Percentiles rank a stretch among this genome's conserved stretches.
Evolutionary conservation across 2,113 vertebrate species (phyloP).

Genomic region (Otocyon megalotis): DNA sequence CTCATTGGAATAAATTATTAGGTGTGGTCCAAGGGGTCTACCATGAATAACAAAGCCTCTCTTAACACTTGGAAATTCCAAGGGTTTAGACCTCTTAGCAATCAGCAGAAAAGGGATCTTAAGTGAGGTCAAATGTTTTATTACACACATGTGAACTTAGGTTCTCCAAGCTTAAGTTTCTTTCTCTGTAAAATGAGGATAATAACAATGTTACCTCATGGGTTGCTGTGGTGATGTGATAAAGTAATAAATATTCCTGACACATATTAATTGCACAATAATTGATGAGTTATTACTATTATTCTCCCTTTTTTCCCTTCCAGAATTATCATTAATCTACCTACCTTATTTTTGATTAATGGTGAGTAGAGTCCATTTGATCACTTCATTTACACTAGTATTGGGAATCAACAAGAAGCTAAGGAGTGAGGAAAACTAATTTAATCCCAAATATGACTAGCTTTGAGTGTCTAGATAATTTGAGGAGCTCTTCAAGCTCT

Average conservation of each 20-base stretch:
- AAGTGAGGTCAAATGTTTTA: background rate
- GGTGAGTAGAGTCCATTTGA: background rate
- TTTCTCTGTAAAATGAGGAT: background rate
- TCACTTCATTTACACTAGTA: background rate
- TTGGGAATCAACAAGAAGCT: background rate
- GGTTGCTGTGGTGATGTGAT: background rate
- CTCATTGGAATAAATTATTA: background rate
- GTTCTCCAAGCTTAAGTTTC: background rate
- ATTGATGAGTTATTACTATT: background rate
- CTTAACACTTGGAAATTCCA: background rate
- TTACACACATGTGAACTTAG: background rate
- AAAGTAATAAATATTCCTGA: background rate
- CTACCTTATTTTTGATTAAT: background rate
- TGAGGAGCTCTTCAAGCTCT: background rate
- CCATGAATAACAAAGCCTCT: background rate
- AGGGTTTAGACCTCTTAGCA: background rate
- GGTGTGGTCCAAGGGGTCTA: background rate
- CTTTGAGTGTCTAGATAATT: background rate
- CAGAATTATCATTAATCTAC: background rate
- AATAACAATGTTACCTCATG: background rate
- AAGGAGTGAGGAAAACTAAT: background rate
- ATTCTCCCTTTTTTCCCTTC: background rate
- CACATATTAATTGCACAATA: background rate
- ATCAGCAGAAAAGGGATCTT: background rate
- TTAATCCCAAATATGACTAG: background rate